A percentile compares a stretch with the other conserved stretches of the same genome.
Conservation (phyloP, 2,888 invertebrate species). For the Tetropium fuscum region DNA sequence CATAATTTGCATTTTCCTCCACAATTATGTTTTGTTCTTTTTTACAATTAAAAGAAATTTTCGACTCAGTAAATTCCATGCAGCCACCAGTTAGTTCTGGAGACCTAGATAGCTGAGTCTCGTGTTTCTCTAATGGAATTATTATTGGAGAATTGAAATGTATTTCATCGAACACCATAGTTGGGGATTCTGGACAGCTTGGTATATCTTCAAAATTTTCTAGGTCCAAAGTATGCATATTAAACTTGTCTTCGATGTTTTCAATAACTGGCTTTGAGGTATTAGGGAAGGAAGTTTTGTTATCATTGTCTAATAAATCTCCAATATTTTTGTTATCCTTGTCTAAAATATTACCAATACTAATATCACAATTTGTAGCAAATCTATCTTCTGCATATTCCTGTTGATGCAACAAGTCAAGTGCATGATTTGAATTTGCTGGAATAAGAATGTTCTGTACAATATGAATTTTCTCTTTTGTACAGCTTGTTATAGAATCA, state of each 20-base stretch:
- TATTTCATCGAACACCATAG: neutral
- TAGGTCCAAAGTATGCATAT: neutral
- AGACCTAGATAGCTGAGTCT: too few relatives aligned
- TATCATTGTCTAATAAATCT: too few relatives aligned
- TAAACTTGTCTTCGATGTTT: neutral
- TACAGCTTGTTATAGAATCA: constrained; percentile 11
- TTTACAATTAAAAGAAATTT: too few relatives aligned
- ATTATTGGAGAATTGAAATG: constrained; percentile 1
- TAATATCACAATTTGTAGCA: constrained; percentile 17
- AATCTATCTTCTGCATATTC: neutral
- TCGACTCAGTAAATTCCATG: too few relatives aligned
- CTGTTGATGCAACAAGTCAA: constrained; percentile 19
- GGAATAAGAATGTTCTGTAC: constrained; percentile 39
- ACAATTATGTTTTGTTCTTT: too few relatives aligned
- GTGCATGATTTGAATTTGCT: constrained; percentile 19
- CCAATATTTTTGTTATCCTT: too few relatives aligned
- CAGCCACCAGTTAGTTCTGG: too few relatives aligned
- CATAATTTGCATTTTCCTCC: too few relatives aligned
- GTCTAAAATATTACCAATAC: too few relatives aligned
- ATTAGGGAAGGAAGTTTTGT: neutral
- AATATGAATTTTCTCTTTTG: constrained; percentile 35
- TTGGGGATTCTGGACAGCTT: constrained; percentile 10
- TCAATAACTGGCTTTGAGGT: neutral
- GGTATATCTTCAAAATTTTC: neutral
- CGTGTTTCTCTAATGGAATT: constrained; percentile 16